Evolutionary conservation across 2,113 vertebrate species (phyloP).

Genomic region (Nasalis larvatus): DNA sequence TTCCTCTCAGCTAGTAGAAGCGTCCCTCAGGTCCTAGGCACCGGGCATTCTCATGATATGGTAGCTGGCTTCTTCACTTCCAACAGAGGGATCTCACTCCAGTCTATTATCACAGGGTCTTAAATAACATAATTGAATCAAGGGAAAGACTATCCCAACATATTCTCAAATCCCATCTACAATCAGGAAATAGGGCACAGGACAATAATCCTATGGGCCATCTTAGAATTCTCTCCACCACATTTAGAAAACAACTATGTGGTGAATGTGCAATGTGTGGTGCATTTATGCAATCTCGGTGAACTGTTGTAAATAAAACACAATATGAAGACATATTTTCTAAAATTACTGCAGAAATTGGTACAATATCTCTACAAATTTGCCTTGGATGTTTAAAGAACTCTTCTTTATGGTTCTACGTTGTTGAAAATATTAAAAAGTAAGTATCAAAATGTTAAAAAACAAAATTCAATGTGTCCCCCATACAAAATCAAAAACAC

Average conservation of each 20-base stretch:
- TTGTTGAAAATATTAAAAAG: not conserved
- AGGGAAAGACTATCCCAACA: not conserved
- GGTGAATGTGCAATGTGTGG: too few species aligned
- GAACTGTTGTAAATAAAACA: not conserved
- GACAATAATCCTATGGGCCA: not conserved
- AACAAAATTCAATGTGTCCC: not conserved
- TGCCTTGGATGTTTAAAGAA: not conserved
- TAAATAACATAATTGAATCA: not conserved
- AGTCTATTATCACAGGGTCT: accelerated
- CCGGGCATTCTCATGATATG: too few species aligned
- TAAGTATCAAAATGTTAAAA: not conserved
- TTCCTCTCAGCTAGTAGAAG: not conserved
- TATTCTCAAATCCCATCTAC: not conserved
- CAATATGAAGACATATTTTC: not conserved
- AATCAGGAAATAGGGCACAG: not conserved
- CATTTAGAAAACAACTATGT: not conserved
- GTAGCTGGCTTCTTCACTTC: not conserved
- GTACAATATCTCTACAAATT: not conserved
- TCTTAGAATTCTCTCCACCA: not conserved
- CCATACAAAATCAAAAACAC: not conserved
- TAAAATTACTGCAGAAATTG: not conserved
- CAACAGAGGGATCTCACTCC: not conserved
- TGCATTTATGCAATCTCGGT: not conserved
- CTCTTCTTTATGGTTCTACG: not conserved
- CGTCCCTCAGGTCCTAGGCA: not conserved